Evolutionary conservation across 2,888 invertebrate species (phyloP).

Genomic region (Orthosia gracilis): DNA sequence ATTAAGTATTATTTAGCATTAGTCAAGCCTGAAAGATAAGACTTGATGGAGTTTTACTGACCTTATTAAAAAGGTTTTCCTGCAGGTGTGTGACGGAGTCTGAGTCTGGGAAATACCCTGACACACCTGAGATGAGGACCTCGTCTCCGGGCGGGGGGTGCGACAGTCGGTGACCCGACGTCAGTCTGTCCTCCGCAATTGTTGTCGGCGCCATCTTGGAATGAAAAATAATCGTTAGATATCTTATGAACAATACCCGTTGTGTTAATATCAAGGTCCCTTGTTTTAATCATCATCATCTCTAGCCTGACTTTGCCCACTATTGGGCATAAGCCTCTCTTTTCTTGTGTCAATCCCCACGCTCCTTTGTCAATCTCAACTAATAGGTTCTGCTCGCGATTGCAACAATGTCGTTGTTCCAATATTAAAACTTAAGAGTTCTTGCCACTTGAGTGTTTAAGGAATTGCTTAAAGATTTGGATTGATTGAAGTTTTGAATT

Average conservation of each 20-base stretch:
- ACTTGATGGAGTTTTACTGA: constrained; percentile 66
- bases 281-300: neutral
- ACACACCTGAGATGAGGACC: constrained; percentile 92
- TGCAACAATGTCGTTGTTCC: too few relatives aligned
- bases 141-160: constrained; percentile 92
- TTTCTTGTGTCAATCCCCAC: too few relatives aligned
- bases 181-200: constrained; percentile 84
- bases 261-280: too few relatives aligned
- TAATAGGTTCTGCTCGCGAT: too few relatives aligned
- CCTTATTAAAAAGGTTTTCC: constrained; percentile 94
- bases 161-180: constrained; percentile 90
- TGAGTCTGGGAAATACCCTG: constrained; percentile 95
- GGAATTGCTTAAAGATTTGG: too few relatives aligned
- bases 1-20: neutral
- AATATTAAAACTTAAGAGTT: too few relatives aligned
- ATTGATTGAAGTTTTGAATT: neutral
- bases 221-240: neutral
- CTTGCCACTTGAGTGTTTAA: too few relatives aligned
- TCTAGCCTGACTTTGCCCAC: neutral
- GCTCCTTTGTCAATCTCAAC: too few relatives aligned
- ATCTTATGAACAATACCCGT: neutral
- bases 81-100: constrained; percentile 93
- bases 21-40: too few relatives aligned
- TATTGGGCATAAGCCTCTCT: neutral
- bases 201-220: constrained; percentile 84